Evolutionary conservation across 2,113 vertebrate species (phyloP).

Genomic region (Aspidoscelis tigris): DNA sequence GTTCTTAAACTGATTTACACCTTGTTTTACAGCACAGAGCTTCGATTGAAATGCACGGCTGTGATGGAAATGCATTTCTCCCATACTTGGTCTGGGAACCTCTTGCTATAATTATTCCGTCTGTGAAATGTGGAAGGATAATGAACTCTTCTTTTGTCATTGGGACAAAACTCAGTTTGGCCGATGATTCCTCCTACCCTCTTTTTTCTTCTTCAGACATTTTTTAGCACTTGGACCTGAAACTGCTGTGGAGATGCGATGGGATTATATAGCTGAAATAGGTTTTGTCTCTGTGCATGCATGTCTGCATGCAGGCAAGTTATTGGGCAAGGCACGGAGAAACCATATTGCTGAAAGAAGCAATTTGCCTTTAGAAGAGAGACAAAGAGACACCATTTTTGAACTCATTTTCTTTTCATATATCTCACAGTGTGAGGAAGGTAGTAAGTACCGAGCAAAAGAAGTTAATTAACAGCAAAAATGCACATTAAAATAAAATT

Average conservation of each 20-base stretch:
- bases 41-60: slow-evolving; percentile 75
- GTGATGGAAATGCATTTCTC: slow-evolving; percentile 77
- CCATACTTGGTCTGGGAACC: slow-evolving; percentile 56
- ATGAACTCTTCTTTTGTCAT: slow-evolving; percentile 34
- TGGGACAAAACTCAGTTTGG: neutral
- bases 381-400: slow-evolving; percentile 60
- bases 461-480: slow-evolving; percentile 71
- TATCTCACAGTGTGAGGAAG: slow-evolving; percentile 54
- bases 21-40: slow-evolving; percentile 77
- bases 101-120: slow-evolving; percentile 71
- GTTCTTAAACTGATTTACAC: slow-evolving; percentile 86
- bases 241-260: slow-evolving; percentile 37
- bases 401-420: slow-evolving; percentile 62
- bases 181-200: neutral
- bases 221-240: slow-evolving; percentile 37
- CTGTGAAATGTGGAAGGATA: slow-evolving; percentile 68
- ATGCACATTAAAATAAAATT: slow-evolving; percentile 23
- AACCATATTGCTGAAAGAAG: slow-evolving; percentile 52
- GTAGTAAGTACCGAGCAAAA: slow-evolving; percentile 36
- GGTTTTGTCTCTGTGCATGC: slow-evolving; percentile 48
- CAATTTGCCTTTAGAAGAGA: slow-evolving; percentile 63
- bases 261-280: slow-evolving; percentile 47
- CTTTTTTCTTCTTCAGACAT: neutral
- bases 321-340: slow-evolving; percentile 43
- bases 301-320: neutral